phyloP scores from a whole-genome alignment of 2,888 invertebrate species.

The Lomographa bimaculata region DNA sequence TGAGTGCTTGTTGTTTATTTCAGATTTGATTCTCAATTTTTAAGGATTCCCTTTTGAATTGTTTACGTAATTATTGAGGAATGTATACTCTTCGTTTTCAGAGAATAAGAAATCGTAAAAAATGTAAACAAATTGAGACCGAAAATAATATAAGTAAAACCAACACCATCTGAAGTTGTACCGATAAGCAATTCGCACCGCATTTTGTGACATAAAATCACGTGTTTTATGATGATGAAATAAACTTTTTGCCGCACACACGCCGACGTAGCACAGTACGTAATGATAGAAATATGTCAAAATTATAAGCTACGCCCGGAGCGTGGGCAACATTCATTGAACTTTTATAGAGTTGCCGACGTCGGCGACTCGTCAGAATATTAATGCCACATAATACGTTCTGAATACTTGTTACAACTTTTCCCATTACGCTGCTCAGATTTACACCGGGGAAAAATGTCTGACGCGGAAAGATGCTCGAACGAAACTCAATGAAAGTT shows the following conservation, averaged over 20 bases:
- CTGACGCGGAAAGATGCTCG: constrained; percentile 54
- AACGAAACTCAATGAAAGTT: constrained; percentile 65
- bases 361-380: constrained; percentile 72
- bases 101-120: no score
- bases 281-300: constrained; percentile 40
- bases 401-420: constrained; percentile 81
- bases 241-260: constrained; percentile 28
- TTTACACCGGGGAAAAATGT: constrained; percentile 70
- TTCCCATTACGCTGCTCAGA: constrained; percentile 76
- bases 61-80: no score
- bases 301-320: constrained; percentile 46
- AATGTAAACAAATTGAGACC: no score
- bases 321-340: constrained; percentile 58
- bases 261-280: constrained; percentile 21
- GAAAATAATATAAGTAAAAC: no score
- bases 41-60: no score
- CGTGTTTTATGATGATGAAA: constrained; percentile 26
- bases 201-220: constrained; percentile 26
- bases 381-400: constrained; percentile 78
- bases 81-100: no score
- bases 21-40: constrained; percentile 7
- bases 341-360: constrained; percentile 68
- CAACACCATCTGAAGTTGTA: constrained; percentile 2
- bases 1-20: constrained; percentile 15
- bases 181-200: constrained; percentile 20